Base-by-base conservation (phyloP, 1,140 invertebrate species). In the Eupristina koningsbergeri region DNA sequence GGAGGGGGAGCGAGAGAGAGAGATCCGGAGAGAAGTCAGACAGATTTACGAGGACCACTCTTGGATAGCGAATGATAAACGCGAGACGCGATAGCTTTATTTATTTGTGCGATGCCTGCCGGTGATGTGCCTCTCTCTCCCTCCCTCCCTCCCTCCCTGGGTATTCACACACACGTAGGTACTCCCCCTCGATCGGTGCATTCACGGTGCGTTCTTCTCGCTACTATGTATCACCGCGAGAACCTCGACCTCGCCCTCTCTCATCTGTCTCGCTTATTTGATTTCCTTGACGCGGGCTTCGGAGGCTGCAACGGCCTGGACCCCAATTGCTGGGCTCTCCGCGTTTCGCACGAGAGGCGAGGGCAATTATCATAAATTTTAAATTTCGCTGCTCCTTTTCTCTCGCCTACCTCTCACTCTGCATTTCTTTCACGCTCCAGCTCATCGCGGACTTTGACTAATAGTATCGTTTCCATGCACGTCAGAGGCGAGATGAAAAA, bases 31-130 rank as follows among this genome's bases (percentile, higher is more conserved):
- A 71, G 76, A 87, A 89, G 88, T 85, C 87, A 87, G 88, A 89
- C 90, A 92, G 90, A 92, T 92, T 92, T 92, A 92, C 90, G 91
- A 92, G 91, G 87, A 89, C 88, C 87, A 89, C 89, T 89, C 80
- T 77, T 88, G 91, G 91, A 92, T 92, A 92, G 91, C 89, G 89
- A 91, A 92, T 92, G 91, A 92, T 92, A 92, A 92, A 92, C 90
- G 91, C 87, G 86, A 87, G 87, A 87, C 87, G 90, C 92, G 91
- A 92, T 92, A 92, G 90, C 91, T 92, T 92, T 92, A 92, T 92
- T 92, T 92, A 92, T 92, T 92, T 89, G 90, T 89, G 86, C 88
- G 86, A 86, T 89, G 87, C 88, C 88, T 88, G 88, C 87, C 86
- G 73, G 75, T 81, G 80, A 79, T 82, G 79, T 41, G 47, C 39